A percentile compares a stretch with the other conserved stretches of the same genome.
These are phyloP conservation scores for Daboia siamensis DNA, from an alignment of 2,113 vertebrate species.

Conservation along the genomic window DNA sequence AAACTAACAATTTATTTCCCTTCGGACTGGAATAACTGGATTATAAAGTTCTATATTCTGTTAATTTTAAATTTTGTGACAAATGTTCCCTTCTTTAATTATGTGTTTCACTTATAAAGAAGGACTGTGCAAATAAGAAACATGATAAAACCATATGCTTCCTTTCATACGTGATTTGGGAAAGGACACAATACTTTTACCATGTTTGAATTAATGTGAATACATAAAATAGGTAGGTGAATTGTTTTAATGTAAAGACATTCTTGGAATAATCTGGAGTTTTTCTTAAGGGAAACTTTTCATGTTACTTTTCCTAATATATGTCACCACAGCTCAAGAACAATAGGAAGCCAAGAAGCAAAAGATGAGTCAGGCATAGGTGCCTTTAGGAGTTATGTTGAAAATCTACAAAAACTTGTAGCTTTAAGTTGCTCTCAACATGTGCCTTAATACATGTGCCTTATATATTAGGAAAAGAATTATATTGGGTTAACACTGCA, in stretches of 20 bases:
- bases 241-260: background rate
- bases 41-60: background rate
- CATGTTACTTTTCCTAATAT: background rate
- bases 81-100: background rate
- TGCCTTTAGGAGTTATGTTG: background rate
- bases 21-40: background rate
- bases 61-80: background rate
- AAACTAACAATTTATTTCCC: background rate
- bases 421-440: background rate
- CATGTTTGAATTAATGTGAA: background rate
- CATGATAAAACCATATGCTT: background rate
- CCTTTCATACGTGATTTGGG: background rate
- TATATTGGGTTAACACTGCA: conserved; percentile 67
- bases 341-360: background rate
- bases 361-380: background rate
- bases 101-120: background rate
- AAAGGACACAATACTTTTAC: background rate
- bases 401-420: background rate
- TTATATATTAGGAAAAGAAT: conserved; percentile 13
- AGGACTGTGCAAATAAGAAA: background rate
- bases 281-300: background rate
- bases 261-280: background rate
- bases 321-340: background rate
- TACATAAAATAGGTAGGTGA: background rate
- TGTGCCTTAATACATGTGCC: background rate